Percentiles rank a stretch among this genome's conserved stretches.
Conservation (phyloP, 64 coral and sea anemone genomes). For the Actinia equina region DNA sequence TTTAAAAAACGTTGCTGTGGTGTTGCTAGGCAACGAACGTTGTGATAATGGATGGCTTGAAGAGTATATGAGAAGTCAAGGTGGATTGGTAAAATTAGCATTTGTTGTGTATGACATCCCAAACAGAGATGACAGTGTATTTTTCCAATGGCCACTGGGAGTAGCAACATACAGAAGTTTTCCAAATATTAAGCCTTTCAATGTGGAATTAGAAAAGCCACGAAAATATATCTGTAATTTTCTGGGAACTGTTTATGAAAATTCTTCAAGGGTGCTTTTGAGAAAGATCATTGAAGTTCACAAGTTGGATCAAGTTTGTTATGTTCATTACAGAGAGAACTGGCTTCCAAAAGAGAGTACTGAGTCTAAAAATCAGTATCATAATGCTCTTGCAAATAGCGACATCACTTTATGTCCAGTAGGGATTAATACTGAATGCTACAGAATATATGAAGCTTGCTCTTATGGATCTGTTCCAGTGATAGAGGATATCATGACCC, state of each 20-base stretch:
- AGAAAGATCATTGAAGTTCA: conserved; percentile 58
- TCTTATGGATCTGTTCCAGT: conserved; percentile 96
- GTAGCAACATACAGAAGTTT: conserved; percentile 96
- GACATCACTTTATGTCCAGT: conserved; percentile 90
- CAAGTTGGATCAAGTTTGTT: conserved; percentile 63
- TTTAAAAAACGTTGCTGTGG: conserved; percentile 81
- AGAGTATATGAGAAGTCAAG: conserved; percentile 49
- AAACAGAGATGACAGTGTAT: conserved; percentile 34
- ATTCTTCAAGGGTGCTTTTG: conserved; percentile 64
- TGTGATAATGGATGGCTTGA: conserved; percentile 80
- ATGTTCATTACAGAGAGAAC: conserved; percentile 64
- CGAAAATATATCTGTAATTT: conserved; percentile 92
- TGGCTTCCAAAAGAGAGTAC: conserved; percentile 80
- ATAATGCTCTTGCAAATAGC: conserved; percentile 76
- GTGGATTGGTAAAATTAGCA: conserved; percentile 52
- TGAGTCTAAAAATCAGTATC: conserved; percentile 62
- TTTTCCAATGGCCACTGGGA: conserved; percentile 91
- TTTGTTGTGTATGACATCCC: conserved; percentile 94
- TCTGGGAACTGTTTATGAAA: conserved; percentile 79
- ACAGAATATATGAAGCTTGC: conserved; percentile 94
- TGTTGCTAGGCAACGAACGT: conserved; percentile 86
- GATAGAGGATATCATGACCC: conserved; percentile 90
- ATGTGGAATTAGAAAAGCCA: conserved; percentile 52
- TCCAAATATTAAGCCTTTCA: conserved; percentile 37
- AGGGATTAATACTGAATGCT: conserved; percentile 96